Evolutionary conservation across 2,888 invertebrate genomes (phyloP).

Genomic region (Teinopalpus imperialis): DNA sequence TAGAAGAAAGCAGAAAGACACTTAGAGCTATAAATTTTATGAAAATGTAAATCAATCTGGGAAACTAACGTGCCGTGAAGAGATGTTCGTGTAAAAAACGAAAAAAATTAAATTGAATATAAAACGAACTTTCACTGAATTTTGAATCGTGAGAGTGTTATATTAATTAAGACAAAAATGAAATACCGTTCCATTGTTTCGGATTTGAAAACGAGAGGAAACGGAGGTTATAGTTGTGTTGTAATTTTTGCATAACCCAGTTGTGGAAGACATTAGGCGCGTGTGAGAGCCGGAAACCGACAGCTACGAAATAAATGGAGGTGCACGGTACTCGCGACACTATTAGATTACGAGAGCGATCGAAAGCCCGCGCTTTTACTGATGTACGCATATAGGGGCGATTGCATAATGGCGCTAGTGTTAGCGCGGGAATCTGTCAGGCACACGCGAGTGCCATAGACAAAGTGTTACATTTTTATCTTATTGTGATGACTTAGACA

Average conservation of each 20-base stretch:
- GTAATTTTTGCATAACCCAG: constrained; percentile 63
- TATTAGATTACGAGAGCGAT: constrained; percentile 37
- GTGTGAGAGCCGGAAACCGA: constrained; percentile 23
- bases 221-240: constrained; percentile 32
- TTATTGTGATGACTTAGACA: too few relatives aligned
- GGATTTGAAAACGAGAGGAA: constrained; percentile 18
- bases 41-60: background rate
- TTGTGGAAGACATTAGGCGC: constrained; percentile 29
- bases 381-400: constrained; percentile 68
- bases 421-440: constrained; percentile 25
- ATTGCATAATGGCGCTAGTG: constrained; percentile 57
- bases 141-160: constrained; percentile 11
- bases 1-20: too few relatives aligned
- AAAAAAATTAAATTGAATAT: constrained; percentile 3
- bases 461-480: too few relatives aligned
- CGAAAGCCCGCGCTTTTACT: constrained; percentile 33
- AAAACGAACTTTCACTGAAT: constrained; percentile 22
- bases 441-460: constrained; percentile 26
- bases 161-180: constrained; percentile 17
- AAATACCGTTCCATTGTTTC: constrained; percentile 17
- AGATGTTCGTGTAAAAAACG: constrained; percentile 3
- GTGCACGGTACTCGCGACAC: constrained; percentile 4
- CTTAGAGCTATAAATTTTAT: too few relatives aligned
- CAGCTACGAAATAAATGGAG: constrained; percentile 13
- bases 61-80: constrained; percentile 6